phyloP scores from a whole-genome alignment of 2,888 invertebrate genomes.

The Epinotia demarniana region DNA sequence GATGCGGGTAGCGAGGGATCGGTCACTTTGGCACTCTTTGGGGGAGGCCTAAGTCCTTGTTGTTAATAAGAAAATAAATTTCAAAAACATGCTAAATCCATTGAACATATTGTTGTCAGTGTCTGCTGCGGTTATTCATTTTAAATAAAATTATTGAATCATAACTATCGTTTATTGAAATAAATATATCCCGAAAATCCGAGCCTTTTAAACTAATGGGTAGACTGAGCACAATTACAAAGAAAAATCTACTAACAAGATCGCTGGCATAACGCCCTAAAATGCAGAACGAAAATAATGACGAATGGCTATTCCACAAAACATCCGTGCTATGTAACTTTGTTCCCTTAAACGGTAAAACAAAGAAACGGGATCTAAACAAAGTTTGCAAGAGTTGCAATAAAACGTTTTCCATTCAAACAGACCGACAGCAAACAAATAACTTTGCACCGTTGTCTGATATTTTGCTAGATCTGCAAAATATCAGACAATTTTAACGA shows the following conservation, averaged over 20 bases:
- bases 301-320: not conserved
- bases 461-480: slow-evolving; percentile 1
- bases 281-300: not conserved
- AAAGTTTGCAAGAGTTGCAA: slow-evolving; percentile 29
- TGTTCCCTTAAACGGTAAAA: slow-evolving; percentile 20
- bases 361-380: slow-evolving; percentile 32
- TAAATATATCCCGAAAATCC: no score
- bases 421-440: slow-evolving; percentile 25
- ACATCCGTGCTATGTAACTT: not conserved
- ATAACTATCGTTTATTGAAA: no score
- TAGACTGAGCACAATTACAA: no score
- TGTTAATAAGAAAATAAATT: no score
- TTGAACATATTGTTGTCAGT: no score
- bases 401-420: slow-evolving; percentile 30
- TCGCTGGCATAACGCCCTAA: not conserved
- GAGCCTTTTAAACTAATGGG: no score
- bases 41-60: no score
- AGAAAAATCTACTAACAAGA: not conserved
- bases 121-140: no score
- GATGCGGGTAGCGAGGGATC: no score
- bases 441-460: slow-evolving; percentile 20
- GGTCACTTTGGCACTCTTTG: no score
- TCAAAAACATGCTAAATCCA: no score
- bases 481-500: slow-evolving; percentile 2
- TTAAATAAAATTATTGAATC: no score